Evolutionary conservation across 92 coral and sea anemone species (phyloP).

Genomic region (Parazoanthus atlanticus): DNA sequence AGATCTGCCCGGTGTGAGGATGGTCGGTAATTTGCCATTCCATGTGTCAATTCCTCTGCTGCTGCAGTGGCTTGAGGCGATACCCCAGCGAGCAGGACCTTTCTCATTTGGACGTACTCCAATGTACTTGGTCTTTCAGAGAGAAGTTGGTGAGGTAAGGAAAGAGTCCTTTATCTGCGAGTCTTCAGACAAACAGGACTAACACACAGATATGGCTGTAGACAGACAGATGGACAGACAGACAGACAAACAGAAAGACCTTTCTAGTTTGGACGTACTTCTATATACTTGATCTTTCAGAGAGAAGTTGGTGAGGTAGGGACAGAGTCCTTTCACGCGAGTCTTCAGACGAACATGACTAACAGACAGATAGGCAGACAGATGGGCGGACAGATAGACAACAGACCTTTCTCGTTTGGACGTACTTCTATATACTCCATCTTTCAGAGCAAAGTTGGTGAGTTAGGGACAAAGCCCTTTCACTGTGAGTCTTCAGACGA

Average conservation of each 20-base stretch:
- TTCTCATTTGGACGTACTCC: slow-evolving; percentile 95
- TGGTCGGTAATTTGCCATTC: slow-evolving; percentile 96
- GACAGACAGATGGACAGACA: too few relatives aligned
- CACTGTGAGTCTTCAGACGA: too few relatives aligned
- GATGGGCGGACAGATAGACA: too few relatives aligned
- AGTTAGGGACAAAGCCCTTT: slow-evolving; percentile 43
- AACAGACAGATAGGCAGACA: too few relatives aligned
- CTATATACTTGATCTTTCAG: slow-evolving; percentile 93
- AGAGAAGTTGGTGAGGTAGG: slow-evolving; percentile 95
- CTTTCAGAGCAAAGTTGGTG: slow-evolving; percentile 96
- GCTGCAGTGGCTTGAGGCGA: slow-evolving; percentile 96
- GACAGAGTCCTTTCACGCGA: too few relatives aligned
- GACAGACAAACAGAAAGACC: slow-evolving; percentile 66
- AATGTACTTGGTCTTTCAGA: slow-evolving; percentile 94
- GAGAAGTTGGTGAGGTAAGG: slow-evolving; percentile 94
- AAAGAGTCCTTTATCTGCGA: too few relatives aligned
- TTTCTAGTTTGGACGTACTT: slow-evolving; percentile 90
- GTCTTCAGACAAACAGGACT: too few relatives aligned
- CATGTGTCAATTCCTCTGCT: slow-evolving; percentile 94
- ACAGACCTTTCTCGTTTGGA: slow-evolving; percentile 90
- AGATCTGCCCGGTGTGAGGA: slow-evolving; percentile 93
- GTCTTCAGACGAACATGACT: too few relatives aligned
- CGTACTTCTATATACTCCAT: slow-evolving; percentile 91
- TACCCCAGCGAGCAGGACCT: slow-evolving; percentile 89
- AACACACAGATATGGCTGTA: too few relatives aligned